phyloP scores from a whole-genome alignment of 2,797 vertebrate genomes.

The Anisognathus igniventris region DNA sequence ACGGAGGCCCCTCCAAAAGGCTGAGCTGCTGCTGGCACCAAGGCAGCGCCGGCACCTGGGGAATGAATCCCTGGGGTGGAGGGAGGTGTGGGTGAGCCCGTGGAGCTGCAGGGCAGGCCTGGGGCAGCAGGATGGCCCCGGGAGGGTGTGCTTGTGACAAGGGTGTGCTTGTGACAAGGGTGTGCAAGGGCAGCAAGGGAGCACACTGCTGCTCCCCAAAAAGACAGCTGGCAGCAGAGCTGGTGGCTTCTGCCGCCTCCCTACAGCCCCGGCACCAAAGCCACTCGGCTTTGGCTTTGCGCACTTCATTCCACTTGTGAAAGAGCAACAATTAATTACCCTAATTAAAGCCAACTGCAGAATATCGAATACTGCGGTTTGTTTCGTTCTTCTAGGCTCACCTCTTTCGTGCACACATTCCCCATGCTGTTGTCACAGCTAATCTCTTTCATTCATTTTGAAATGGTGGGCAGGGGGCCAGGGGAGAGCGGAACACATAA shows the following conservation, averaged over 20 bases:
- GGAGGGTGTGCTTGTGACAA: accelerated
- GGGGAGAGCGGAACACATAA: background rate
- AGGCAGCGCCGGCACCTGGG: accelerated
- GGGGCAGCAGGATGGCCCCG: accelerated
- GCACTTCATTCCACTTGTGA: background rate
- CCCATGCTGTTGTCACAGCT: background rate
- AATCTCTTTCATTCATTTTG: background rate
- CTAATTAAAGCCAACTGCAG: background rate
- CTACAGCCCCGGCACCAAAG: background rate
- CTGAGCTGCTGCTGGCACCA: accelerated
- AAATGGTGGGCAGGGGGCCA: background rate
- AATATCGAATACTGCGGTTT: background rate
- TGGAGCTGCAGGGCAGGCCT: background rate
- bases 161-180: accelerated
- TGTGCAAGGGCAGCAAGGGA: accelerated
- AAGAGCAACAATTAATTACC: slow-evolving; percentile 1
- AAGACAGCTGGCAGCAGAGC: accelerated
- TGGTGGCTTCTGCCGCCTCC: background rate
- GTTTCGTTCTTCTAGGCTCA: background rate
- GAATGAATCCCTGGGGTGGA: accelerated
- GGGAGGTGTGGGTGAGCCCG: background rate
- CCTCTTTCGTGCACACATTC: accelerated
- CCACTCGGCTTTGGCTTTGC: background rate
- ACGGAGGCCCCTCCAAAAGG: background rate
- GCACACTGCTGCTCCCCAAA: accelerated